Evolutionary conservation across 2,797 vertebrate genomes (phyloP).

Genomic region (Atherinosoma microstoma): DNA sequence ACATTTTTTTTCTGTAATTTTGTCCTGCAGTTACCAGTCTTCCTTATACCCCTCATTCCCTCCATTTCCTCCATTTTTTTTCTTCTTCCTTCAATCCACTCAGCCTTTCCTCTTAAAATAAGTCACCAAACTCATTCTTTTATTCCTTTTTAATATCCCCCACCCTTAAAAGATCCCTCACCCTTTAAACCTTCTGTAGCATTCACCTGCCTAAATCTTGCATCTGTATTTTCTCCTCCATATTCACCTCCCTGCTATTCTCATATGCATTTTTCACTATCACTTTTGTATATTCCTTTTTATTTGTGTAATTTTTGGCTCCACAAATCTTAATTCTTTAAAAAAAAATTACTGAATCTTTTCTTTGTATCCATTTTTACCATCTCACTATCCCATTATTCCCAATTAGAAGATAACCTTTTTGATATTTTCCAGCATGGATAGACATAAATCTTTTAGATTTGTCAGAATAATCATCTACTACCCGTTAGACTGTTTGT

Average conservation of each 20-base stretch:
- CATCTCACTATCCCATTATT: background rate
- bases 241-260: background rate
- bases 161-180: background rate
- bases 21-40: constrained; percentile 48
- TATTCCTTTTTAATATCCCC: background rate
- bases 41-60: constrained; percentile 17
- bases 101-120: constrained; percentile 8
- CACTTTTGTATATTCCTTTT: too few species aligned
- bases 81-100: background rate
- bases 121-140: background rate
- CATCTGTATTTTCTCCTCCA: background rate
- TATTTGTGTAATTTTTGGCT: background rate
- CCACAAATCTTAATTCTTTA: too few species aligned
- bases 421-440: background rate
- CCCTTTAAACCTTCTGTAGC: constrained; percentile 11
- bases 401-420: background rate
- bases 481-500: background rate
- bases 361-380: background rate
- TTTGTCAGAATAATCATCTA: background rate
- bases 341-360: too few species aligned
- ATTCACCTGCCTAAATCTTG: constrained; percentile 30
- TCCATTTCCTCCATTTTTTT: constrained; percentile 20
- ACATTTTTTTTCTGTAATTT: constrained; percentile 29
- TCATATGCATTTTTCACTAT: too few species aligned
- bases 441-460: background rate